These are phyloP conservation scores for Enteromius unitaeniatus DNA, from an alignment of 2,797 vertebrate species.

Conservation along the genomic window DNA sequence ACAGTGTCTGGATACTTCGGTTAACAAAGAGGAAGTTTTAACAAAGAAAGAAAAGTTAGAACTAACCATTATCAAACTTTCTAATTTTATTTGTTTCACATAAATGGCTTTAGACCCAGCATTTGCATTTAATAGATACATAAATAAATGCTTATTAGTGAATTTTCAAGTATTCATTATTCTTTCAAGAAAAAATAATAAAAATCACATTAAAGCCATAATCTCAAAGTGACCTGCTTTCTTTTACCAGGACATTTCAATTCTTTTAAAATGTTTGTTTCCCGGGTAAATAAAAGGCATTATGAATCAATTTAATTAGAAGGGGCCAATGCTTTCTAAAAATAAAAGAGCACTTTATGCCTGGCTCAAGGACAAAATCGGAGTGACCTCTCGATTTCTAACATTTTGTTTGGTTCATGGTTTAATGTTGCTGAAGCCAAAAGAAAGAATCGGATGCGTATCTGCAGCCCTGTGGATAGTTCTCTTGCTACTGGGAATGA, in stretches of 20 bases:
- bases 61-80: not conserved
- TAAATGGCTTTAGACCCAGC: constrained; percentile 2
- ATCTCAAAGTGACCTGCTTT: not conserved
- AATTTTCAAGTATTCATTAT: not conserved
- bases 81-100: not conserved
- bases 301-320: constrained; percentile 27
- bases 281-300: constrained; percentile 14
- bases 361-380: constrained; percentile 24
- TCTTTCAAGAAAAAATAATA: not conserved
- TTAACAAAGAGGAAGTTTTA: constrained; percentile 10
- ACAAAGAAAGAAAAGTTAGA: not conserved
- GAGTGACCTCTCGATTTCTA: not conserved
- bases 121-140: not conserved
- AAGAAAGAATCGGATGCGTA: constrained; percentile 8
- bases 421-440: constrained; percentile 11
- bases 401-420: not conserved
- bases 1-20: not conserved
- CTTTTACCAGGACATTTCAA: not conserved
- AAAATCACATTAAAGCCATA: not conserved
- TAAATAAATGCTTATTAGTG: not conserved
- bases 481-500: constrained; percentile 56
- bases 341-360: not conserved
- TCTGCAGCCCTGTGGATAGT: constrained; percentile 31
- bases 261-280: constrained; percentile 29
- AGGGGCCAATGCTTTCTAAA: not conserved